Percentiles rank a stretch among this genome's conserved stretches.
phyloP scores from a whole-genome alignment of 2,888 invertebrate genomes.

The Oscheius sp. region DNA sequence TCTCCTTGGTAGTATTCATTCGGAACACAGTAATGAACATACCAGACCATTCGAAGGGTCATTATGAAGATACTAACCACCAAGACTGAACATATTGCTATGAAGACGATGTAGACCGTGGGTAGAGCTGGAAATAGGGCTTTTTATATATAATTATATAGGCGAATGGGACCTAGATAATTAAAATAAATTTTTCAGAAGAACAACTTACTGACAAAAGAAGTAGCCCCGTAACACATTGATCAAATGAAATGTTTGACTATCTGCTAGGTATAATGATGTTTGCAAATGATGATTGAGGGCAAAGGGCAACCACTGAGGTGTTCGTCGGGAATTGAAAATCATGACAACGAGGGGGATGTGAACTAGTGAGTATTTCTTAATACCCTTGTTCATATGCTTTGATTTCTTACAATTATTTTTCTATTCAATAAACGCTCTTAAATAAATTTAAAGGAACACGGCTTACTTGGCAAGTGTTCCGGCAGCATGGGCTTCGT shows the following conservation, averaged over 20 bases:
- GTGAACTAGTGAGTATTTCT: neutral
- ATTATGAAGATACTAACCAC: constrained; percentile 24
- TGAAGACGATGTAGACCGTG: constrained; percentile 33
- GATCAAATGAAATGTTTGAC: constrained; percentile 12
- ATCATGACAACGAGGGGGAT: neutral
- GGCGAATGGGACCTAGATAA: neutral
- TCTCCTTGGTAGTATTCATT: constrained; percentile 32
- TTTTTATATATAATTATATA: neutral
- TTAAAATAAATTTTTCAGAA: no score
- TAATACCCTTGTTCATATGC: neutral
- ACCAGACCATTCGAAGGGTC: constrained; percentile 29
- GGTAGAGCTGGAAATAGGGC: constrained; percentile 30
- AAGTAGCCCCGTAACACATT: constrained; percentile 8
- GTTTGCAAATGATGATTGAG: constrained; percentile 25
- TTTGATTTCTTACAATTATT: neutral
- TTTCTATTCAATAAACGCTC: neutral
- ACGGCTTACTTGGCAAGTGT: constrained; percentile 1
- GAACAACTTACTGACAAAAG: constrained; percentile 20
- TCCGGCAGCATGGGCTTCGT: neutral
- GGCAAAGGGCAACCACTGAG: constrained; percentile 5
- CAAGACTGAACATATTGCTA: constrained; percentile 26
- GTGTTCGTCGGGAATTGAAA: neutral
- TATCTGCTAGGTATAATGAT: constrained; percentile 15
- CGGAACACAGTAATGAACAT: constrained; percentile 29
- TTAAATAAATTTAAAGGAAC: neutral